Conservation (phyloP, 2,113 vertebrate genomes). For the Odontesthes bonariensis region DNA sequence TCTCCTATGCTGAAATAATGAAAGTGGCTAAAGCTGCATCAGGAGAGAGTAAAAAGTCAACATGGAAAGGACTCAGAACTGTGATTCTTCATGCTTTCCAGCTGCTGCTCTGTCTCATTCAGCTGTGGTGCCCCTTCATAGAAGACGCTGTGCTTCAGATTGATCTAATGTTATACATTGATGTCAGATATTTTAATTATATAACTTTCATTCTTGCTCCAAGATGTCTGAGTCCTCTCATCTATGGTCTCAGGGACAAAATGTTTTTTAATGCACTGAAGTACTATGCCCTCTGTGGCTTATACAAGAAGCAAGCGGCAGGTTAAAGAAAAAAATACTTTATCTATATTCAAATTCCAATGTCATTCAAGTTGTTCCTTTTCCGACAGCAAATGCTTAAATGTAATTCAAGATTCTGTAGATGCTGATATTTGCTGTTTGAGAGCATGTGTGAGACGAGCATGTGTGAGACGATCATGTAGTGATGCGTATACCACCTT, state of each 20-base stretch:
- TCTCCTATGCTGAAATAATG: conserved; percentile 66
- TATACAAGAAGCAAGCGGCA: neutral
- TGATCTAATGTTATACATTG: neutral
- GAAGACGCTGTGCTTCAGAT: conserved; percentile 40
- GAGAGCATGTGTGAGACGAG: neutral
- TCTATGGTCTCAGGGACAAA: conserved; percentile 63
- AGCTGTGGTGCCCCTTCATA: conserved; percentile 57
- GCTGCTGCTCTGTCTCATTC: conserved; percentile 57
- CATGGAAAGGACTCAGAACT: conserved; percentile 54
- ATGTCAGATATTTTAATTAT: conserved; percentile 45
- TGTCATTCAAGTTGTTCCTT: neutral
- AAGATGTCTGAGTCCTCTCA: conserved; percentile 60
- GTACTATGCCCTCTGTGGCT: conserved; percentile 22
- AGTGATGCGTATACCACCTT: neutral
- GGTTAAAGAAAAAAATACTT: neutral
- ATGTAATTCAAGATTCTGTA: too few relatives aligned
- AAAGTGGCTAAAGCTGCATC: conserved; percentile 56
- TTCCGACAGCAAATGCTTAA: too few relatives aligned
- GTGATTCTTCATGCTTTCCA: conserved; percentile 65
- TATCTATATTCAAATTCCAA: neutral
- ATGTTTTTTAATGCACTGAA: conserved; percentile 47
- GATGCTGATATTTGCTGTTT: too few relatives aligned
- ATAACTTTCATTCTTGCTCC: conserved; percentile 47
- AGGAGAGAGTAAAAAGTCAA: conserved; percentile 42
- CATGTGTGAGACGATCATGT: neutral